Evolutionary conservation across 2,797 vertebrate genomes (phyloP).

Genomic region (Sardinella longiceps): DNA sequence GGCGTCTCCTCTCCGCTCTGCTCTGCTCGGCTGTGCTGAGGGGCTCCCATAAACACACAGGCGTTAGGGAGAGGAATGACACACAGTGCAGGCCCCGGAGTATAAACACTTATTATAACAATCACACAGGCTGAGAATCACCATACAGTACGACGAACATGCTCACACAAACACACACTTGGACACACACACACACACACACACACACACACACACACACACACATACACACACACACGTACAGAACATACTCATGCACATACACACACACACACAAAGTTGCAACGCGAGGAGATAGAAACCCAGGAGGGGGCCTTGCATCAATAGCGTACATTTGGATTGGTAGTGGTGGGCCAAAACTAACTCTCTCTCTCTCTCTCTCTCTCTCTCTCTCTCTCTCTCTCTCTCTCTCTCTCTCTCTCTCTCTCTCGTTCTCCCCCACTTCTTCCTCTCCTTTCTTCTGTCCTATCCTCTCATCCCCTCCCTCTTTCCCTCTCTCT

Average conservation of each 20-base stretch:
- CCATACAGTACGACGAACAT: not conserved
- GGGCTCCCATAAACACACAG: not conserved
- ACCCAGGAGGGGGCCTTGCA: conserved; percentile 33
- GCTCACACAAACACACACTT: too few species aligned
- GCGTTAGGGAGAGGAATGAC: not conserved
- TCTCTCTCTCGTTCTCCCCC: conserved; percentile 26
- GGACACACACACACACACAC: too few species aligned
- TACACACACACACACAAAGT: not conserved
- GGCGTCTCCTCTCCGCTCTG: too few species aligned
- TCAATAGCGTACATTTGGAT: not conserved
- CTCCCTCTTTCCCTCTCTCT: not conserved
- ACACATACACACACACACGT: not conserved
- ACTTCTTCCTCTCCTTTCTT: not conserved
- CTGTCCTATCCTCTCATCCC: conserved; percentile 25
- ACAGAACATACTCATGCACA: not conserved
- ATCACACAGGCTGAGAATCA: conserved; percentile 59
- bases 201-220: not conserved
- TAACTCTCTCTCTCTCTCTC: conserved; percentile 5
- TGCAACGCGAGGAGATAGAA: not conserved
- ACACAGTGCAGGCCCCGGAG: not conserved
- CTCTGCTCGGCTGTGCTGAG: too few species aligned
- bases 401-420: conserved; percentile 25
- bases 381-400: conserved; percentile 31
- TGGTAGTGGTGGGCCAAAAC: not conserved
- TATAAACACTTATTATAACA: conserved; percentile 29